Conservation (phyloP, 2,888 invertebrate species). For the Dasysyrphus albostriatus region DNA sequence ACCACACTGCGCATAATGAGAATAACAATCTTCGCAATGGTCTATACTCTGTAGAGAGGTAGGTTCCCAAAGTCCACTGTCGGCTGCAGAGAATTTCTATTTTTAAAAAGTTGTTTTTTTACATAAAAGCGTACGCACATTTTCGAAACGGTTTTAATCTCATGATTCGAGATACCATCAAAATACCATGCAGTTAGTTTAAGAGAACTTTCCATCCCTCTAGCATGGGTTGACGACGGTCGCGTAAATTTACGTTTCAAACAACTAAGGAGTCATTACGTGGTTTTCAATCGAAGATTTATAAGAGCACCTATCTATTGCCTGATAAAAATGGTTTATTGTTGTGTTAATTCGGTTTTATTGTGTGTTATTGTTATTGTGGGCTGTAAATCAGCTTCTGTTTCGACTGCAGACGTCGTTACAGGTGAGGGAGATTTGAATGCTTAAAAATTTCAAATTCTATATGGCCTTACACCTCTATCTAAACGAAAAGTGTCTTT, state of each 20-base stretch:
- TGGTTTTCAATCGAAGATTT: constrained; percentile 41
- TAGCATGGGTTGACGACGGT: constrained; percentile 66
- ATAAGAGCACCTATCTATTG: constrained; percentile 45
- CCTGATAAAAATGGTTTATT: constrained; percentile 68
- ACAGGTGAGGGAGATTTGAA: constrained; percentile 49
- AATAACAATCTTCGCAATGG: constrained; percentile 18
- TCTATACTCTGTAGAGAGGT: constrained; percentile 43
- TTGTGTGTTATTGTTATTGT: constrained; percentile 56
- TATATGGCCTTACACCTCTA: not conserved
- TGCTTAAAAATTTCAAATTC: not conserved
- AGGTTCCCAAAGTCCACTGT: constrained; percentile 45
- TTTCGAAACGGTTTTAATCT: constrained; percentile 38
- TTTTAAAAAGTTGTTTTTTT: constrained; percentile 55
- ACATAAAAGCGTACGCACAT: constrained; percentile 34
- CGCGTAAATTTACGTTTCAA: constrained; percentile 43
- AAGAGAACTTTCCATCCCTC: constrained; percentile 55
- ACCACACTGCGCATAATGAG: not conserved
- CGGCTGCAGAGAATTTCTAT: constrained; percentile 53
- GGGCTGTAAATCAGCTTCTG: constrained; percentile 61
- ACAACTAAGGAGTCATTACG: constrained; percentile 43
- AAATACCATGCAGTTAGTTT: constrained; percentile 25
- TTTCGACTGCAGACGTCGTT: constrained; percentile 30
- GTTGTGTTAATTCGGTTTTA: constrained; percentile 60
- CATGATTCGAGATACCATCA: not conserved
- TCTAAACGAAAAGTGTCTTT: not conserved